Base-by-base conservation (phyloP, 2,888 invertebrate species). In the Chydorus sphaericus region DNA sequence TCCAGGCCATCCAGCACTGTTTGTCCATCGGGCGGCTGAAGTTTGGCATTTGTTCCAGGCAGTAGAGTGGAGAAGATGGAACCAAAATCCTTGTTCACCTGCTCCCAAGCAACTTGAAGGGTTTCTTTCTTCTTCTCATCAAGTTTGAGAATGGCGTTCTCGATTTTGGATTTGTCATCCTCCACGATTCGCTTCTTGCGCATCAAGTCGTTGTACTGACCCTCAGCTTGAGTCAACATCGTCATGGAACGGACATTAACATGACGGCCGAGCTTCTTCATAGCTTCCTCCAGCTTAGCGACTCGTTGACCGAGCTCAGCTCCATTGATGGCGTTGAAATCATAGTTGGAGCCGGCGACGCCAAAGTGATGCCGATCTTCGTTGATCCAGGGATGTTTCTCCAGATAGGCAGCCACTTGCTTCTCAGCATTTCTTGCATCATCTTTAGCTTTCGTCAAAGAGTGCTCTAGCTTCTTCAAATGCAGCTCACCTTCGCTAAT, bases 51-150 rank as follows among this genome's bases (percentile, higher is more conserved):
- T 0, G 96, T 86, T 1, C 93, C 94, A 2, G 93, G 91, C 63
- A 98, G 74, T 60, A 98, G 74, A 2, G 87, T 83, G 59, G 82
- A 80, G 73, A 97, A 97, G 68, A 98, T 98, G 30, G 88, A 85
- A 10, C 90, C 88, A 70, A 98, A 97, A 74, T 97, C 94, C 66
- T 78, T 75, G 67, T 91, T 91, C 0, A 98, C 92, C 67, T 77
- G 68, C 26, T 67, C 64, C 77, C 87, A 89, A 3, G 97, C 96
- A 55, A 79, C 74, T 55, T 80, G 72, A 16, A 97, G 73, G 10
- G 89, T 85, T 61, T 78, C 77, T 65, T 84, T 83, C 70, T 97
- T 97, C 73, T 92, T 88, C 64, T 84, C 81, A 69, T 98, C 97
- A 66, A 97, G 75, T 66, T 88, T 85, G 20, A 77, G 76, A 65